A percentile compares a stretch with the other conserved stretches of the same genome.
phyloP scores from a whole-genome alignment of 2,797 vertebrate genomes.

The Oreochromis mossambicus region DNA sequence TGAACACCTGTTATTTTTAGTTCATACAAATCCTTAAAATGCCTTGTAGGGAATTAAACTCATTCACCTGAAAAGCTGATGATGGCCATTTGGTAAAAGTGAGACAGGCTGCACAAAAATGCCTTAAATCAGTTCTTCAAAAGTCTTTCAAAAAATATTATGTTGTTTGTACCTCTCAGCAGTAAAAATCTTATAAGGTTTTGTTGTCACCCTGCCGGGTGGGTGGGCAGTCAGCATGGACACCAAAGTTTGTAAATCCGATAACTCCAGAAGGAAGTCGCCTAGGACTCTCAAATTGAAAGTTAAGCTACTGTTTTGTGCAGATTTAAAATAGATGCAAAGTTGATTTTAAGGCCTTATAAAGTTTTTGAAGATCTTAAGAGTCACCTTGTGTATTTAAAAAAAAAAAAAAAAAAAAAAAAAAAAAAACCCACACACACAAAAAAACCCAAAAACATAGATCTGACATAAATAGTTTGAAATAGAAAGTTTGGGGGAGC shows the following conservation, averaged over 20 bases:
- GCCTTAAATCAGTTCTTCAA: background rate
- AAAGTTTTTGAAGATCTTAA: background rate
- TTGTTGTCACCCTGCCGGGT: background rate
- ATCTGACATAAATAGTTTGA: background rate
- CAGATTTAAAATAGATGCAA: background rate
- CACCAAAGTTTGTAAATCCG: background rate
- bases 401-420: background rate
- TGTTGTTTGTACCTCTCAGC: background rate
- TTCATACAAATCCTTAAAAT: rapidly evolving
- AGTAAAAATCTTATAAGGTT: background rate
- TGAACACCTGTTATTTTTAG: background rate
- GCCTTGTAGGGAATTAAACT: background rate
- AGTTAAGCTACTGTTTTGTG: background rate
- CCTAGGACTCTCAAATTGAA: rapidly evolving
- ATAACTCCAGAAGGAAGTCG: background rate
- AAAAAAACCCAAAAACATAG: background rate
- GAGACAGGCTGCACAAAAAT: background rate
- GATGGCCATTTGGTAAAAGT: background rate
- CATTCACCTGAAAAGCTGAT: background rate
- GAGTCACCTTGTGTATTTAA: background rate
- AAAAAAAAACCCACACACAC: no score
- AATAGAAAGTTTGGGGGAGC: background rate
- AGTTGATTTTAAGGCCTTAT: background rate
- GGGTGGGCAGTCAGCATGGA: rapidly evolving
- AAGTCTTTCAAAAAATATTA: background rate